Evolutionary conservation across 2,888 invertebrate genomes (phyloP).

Genomic region (Andrena camellia): DNA sequence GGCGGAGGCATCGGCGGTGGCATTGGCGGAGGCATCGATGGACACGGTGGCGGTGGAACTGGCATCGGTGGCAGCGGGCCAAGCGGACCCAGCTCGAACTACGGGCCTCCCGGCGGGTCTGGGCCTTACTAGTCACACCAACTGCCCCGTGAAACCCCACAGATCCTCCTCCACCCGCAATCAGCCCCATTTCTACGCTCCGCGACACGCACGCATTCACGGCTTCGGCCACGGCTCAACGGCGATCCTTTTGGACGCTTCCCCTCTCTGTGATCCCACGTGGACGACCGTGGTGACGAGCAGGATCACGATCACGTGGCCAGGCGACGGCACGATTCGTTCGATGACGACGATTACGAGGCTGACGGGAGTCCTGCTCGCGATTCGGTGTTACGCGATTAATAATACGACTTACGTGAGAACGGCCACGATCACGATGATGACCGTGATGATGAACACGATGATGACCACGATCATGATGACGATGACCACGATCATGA

Average conservation of each 20-base stretch:
- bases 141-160: conserved; percentile 64
- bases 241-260: conserved; percentile 58
- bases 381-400: conserved; percentile 64
- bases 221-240: conserved; percentile 62
- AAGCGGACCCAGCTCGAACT: conserved; percentile 87
- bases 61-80: conserved; percentile 80
- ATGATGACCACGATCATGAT: conserved; percentile 61
- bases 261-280: conserved; percentile 62
- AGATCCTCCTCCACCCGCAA: conserved; percentile 65
- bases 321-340: conserved; percentile 10
- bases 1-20: conserved; percentile 75
- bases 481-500: conserved; percentile 65
- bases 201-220: conserved; percentile 68
- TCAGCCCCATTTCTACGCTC: conserved; percentile 59
- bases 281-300: conserved; percentile 62
- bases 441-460: conserved; percentile 49
- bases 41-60: conserved; percentile 69
- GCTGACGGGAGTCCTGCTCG: conserved; percentile 54
- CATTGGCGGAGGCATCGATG: conserved; percentile 78
- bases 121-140: conserved; percentile 88
- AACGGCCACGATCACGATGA: conserved; percentile 46
- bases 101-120: conserved; percentile 89
- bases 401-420: conserved; percentile 58
- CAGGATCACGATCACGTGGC: conserved; percentile 52
- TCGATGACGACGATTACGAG: conserved; percentile 46